These are phyloP conservation scores for Drosophila acutilabella DNA, from an alignment of 2,888 invertebrate species.

Conservation along the genomic window DNA sequence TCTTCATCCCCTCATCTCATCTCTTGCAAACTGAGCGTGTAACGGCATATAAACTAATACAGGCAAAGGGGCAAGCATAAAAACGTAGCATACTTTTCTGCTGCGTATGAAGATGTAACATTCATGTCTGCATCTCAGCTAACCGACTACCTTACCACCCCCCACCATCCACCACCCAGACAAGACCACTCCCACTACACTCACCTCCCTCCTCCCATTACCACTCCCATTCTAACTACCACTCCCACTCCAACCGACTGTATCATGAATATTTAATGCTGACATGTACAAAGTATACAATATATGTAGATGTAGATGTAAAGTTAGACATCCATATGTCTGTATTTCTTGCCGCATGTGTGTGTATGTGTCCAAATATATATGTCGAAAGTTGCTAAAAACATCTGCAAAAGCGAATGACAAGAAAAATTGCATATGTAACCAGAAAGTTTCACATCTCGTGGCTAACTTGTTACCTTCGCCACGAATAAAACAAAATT, in stretches of 20 bases:
- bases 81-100: conserved; percentile 62
- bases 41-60: conserved; percentile 78
- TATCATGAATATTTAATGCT: conserved; percentile 78
- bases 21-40: conserved; percentile 71
- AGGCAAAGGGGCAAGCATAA: conserved; percentile 55
- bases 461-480: conserved; percentile 32
- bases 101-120: conserved; percentile 70
- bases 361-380: not conserved
- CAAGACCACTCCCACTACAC: not conserved
- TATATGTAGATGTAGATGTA: conserved; percentile 47
- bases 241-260: conserved; percentile 33
- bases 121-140: conserved; percentile 38
- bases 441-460: conserved; percentile 54
- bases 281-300: conserved; percentile 76
- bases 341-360: conserved; percentile 3
- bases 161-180: not conserved
- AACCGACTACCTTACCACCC: not conserved
- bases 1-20: not conserved
- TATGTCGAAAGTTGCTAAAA: conserved; percentile 56
- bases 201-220: conserved; percentile 12
- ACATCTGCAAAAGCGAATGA: conserved; percentile 58
- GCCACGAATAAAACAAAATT: conserved; percentile 13
- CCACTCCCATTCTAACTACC: conserved; percentile 2
- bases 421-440: conserved; percentile 71
- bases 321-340: conserved; percentile 32